A percentile compares a stretch with the other conserved stretches of the same genome.
phyloP scores from a whole-genome alignment of 2,797 vertebrate species.

The Muraenolepis orangiensis region DNA sequence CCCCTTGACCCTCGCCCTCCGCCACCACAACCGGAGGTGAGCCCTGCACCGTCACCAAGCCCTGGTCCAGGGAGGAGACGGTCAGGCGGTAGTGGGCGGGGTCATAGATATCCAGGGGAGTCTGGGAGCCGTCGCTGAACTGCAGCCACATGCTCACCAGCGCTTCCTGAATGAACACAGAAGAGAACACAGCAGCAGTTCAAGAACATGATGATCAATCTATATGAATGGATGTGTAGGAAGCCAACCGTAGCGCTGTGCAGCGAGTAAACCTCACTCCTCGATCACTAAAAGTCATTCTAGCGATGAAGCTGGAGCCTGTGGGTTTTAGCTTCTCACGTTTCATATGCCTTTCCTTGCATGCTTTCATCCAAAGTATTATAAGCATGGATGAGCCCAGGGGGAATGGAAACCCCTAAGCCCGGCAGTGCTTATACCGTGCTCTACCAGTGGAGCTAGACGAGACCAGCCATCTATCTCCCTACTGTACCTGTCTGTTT shows the following conservation, averaged over 20 bases:
- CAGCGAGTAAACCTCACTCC: too few species aligned
- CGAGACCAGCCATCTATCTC: not conserved
- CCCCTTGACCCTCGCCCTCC: conserved; percentile 82
- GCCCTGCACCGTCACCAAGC: conserved; percentile 82
- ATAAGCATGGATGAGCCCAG: not conserved
- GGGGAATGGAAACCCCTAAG: not conserved
- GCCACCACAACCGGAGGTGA: conserved; percentile 75
- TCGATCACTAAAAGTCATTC: too few species aligned
- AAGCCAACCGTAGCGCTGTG: too few species aligned
- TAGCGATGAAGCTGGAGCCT: too few species aligned
- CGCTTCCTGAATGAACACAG: conserved; percentile 76
- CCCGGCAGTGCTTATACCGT: not conserved
- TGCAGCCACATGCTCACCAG: conserved; percentile 89
- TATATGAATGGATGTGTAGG: too few species aligned
- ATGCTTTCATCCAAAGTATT: not conserved
- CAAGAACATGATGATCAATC: not conserved
- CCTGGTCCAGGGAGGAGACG: conserved; percentile 83
- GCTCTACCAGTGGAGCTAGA: not conserved
- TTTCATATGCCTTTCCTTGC: not conserved
- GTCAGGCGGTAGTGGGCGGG: conserved; percentile 78
- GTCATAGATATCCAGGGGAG: conserved; percentile 88
- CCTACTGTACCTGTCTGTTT: not conserved
- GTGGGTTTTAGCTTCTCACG: too few species aligned
- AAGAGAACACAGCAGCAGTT: not conserved
- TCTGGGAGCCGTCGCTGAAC: conserved; percentile 89